These are phyloP conservation scores for Zaprionus camerounensis DNA, from an alignment of 1,140 invertebrate genomes.

Conservation along the genomic window DNA sequence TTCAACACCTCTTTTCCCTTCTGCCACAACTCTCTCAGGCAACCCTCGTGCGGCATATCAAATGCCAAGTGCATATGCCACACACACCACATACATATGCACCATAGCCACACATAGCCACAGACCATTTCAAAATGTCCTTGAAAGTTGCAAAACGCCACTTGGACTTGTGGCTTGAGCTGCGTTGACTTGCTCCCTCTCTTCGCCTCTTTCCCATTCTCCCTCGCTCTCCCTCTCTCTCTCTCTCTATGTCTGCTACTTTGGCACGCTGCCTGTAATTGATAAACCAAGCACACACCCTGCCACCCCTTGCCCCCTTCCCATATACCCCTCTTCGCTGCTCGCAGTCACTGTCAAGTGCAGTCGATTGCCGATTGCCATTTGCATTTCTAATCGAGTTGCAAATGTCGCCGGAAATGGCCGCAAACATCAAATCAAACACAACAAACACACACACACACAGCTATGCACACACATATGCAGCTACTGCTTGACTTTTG, in stretches of 20 bases:
- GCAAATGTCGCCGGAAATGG: conserved; percentile 54
- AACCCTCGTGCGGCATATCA: conserved; percentile 31
- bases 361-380: conserved; percentile 50
- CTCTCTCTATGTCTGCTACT: conserved; percentile 25
- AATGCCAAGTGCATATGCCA: conserved; percentile 34
- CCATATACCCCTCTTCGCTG: background rate
- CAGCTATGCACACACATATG: conserved; percentile 1
- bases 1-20: too few relatives aligned
- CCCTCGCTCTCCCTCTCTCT: too few relatives aligned
- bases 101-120: background rate
- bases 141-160: conserved; percentile 32
- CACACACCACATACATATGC: background rate
- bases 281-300: conserved; percentile 30
- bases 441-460: conserved; percentile 10
- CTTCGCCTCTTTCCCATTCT: too few relatives aligned
- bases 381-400: conserved; percentile 72
- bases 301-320: background rate
- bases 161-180: conserved; percentile 37
- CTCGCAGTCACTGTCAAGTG: conserved; percentile 22
- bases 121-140: conserved; percentile 26
- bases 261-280: conserved; percentile 45
- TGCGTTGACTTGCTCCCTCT: conserved; percentile 21
- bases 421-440: conserved; percentile 46
- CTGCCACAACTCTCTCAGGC: background rate
- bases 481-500: background rate